Evolutionary conservation across 2,797 vertebrate species (phyloP), one percentile per base, ranked within the genome.

Genomic region (Atherinosoma microstoma): DNA sequence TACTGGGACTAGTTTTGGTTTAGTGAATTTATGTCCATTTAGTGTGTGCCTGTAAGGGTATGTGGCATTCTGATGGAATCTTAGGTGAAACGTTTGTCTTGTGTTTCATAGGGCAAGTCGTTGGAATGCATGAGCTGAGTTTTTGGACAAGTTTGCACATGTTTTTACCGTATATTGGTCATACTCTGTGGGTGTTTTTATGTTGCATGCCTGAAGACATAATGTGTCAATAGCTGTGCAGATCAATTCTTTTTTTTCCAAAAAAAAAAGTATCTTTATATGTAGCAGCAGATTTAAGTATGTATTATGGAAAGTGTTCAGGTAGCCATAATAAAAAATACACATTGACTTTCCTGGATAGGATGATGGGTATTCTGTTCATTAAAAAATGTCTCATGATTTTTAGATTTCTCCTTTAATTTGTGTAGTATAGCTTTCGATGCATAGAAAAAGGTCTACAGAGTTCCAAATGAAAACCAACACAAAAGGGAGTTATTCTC

Each of bases 91-190:
- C n/a, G 6, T 83, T 69, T 64, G 64, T 78, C 36, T 57, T 75
- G 57, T 75, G 45, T 78, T 69, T 70, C 58, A 38, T 58, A 42
- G 70, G 72, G 58, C 10, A 34, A 68, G 40, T 61, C 64, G 58
- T 73, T 61, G 35, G 73, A 82, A 68, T 75, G 45, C 45, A 49
- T n/a, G 61, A 84, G 53, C 49, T 70, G 54, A 72, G 51, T 80
- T 80, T 73, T 58, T 65, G 78, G 76, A 81, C 66, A 68, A 79
- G 84, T 89, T 93, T 90, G 90, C 89, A 92, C 90, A 88, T 75
- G 79, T 85, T 84, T 87, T 80, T 61, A 60, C 54, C 27, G 15
- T 78, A 38, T 68, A 51, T 84, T 69, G 47, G 57, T 77, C 53
- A 47, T 47, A 16, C 51, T 76, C 57, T 56, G 32, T 68, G 80